Percentiles rank a stretch among this genome's conserved stretches.
Conservation (phyloP, 2,888 invertebrate genomes). For the Drosophila pseudotakahashii region DNA sequence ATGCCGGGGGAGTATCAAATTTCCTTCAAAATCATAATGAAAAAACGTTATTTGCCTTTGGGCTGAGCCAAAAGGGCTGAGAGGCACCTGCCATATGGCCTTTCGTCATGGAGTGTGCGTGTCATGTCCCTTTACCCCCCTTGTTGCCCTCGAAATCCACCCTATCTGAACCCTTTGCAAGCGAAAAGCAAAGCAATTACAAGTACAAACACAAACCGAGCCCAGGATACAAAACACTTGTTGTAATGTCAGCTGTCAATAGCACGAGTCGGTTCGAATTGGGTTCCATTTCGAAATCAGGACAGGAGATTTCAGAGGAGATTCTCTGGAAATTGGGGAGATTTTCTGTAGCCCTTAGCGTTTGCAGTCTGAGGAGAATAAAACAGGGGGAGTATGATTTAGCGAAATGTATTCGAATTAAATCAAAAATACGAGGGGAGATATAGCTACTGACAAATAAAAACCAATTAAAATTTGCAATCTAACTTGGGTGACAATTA, state of each 20-base stretch:
- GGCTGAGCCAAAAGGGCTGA: constrained; percentile 12
- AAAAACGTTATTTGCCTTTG: constrained; percentile 46
- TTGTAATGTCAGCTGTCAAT: constrained; percentile 79
- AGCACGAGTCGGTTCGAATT: constrained; percentile 56
- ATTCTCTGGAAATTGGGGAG: constrained; percentile 20
- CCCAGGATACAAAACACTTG: constrained; percentile 63
- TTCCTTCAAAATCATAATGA: constrained; percentile 67
- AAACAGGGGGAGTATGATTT: no score
- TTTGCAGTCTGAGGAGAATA: constrained; percentile 23
- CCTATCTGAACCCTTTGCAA: constrained; percentile 1
- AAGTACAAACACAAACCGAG: constrained; percentile 27
- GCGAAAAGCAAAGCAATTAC: constrained; percentile 37
- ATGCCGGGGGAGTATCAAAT: constrained; percentile 62
- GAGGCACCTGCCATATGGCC: constrained; percentile 51
- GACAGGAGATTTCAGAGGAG: neutral
- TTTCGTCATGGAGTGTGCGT: constrained; percentile 23
- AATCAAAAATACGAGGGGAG: neutral
- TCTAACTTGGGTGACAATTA: no score
- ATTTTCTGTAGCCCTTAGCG: constrained; percentile 14
- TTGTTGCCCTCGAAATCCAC: constrained; percentile 9
- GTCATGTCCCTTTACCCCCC: constrained; percentile 9
- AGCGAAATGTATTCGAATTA: neutral
- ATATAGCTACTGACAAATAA: no score
- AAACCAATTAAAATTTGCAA: no score
- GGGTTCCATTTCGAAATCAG: constrained; percentile 13